Evolutionary conservation across 2,888 invertebrate genomes (phyloP).

Genomic region (Athalia cordata): DNA sequence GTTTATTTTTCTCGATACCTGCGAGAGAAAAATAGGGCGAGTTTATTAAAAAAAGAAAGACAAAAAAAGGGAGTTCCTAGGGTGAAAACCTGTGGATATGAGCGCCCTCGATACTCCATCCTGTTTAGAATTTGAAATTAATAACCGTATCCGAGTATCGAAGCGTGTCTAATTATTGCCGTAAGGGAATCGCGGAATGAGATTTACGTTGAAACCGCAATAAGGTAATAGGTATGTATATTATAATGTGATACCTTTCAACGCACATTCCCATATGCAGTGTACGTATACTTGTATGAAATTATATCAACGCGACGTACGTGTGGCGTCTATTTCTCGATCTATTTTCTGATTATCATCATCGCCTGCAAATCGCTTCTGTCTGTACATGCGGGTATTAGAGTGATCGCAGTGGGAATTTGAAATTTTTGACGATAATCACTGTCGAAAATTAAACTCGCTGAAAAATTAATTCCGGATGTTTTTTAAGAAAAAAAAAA

Average conservation of each 20-base stretch:
- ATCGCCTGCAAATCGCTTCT: neutral
- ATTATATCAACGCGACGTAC: slow-evolving; percentile 10
- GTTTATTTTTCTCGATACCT: too few species aligned
- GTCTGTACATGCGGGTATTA: too few species aligned
- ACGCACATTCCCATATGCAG: neutral
- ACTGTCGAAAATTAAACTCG: too few species aligned
- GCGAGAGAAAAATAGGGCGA: neutral
- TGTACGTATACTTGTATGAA: neutral
- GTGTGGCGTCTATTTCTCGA: slow-evolving; percentile 21
- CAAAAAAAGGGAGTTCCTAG: neutral
- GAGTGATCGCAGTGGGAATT: too few species aligned
- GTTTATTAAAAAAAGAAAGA: neutral
- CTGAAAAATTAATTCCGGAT: too few species aligned
- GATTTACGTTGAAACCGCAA: neutral
- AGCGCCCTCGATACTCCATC: slow-evolving; percentile 17
- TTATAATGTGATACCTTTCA: neutral
- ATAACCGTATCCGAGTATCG: slow-evolving; percentile 25
- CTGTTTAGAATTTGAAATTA: slow-evolving; percentile 34
- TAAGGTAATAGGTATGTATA: neutral
- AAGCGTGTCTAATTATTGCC: slow-evolving; percentile 34
- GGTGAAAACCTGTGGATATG: neutral
- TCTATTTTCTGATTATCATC: slow-evolving; percentile 28
- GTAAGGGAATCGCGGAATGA: slow-evolving; percentile 14
- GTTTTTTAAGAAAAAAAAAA: too few species aligned
- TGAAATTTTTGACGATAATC: too few species aligned